phyloP scores from a whole-genome alignment of 2,113 vertebrate genomes.

The Gavialis gangeticus region DNA sequence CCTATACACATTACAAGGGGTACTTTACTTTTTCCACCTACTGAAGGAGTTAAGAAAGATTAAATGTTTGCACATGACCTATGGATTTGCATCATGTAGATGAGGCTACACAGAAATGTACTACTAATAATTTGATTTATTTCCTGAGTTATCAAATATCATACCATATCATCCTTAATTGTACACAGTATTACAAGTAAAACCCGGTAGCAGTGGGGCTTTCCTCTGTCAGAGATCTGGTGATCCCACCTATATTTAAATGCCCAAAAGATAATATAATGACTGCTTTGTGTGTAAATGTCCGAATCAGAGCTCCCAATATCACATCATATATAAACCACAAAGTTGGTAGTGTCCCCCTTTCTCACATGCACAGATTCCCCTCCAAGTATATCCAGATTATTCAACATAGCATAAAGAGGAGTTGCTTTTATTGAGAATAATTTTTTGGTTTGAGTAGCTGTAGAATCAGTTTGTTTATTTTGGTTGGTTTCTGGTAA shows the following conservation, averaged over 20 bases:
- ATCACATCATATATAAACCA: background rate
- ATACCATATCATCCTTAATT: slow-evolving; percentile 38
- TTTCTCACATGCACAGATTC: background rate
- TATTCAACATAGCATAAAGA: background rate
- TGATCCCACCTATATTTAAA: background rate
- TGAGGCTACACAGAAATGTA: slow-evolving; percentile 11
- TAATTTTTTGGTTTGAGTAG: background rate
- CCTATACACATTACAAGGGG: background rate
- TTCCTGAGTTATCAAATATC: slow-evolving; percentile 52
- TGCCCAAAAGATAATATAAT: slow-evolving; percentile 6
- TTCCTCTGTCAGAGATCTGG: background rate
- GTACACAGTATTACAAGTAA: slow-evolving; percentile 25
- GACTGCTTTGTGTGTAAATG: background rate
- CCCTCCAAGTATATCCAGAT: background rate
- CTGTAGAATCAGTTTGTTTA: background rate
- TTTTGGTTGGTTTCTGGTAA: slow-evolving; percentile 21
- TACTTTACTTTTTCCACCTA: background rate
- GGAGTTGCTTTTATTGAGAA: background rate
- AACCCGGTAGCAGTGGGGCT: background rate
- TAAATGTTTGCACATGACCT: background rate
- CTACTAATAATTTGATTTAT: slow-evolving; percentile 35
- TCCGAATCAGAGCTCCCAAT: background rate
- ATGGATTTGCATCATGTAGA: background rate
- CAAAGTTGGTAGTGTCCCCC: background rate
- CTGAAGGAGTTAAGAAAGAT: background rate